A percentile compares a stretch with the other conserved stretches of the same genome.
phyloP scores from a whole-genome alignment of 2,797 vertebrate genomes.

The Cossypha caffra region DNA sequence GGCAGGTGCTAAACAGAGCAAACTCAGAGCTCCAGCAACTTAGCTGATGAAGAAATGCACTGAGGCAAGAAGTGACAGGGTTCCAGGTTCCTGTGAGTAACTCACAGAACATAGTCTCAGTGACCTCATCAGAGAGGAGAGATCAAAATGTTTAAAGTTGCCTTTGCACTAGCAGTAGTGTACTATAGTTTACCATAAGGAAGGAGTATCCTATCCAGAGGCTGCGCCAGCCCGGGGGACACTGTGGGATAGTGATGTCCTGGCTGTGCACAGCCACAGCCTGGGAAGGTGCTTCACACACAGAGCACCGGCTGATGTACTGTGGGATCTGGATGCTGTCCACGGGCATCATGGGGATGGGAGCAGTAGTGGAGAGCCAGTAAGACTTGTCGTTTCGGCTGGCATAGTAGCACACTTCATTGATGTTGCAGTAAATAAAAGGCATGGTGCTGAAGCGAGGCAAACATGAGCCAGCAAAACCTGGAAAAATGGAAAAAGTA shows the following conservation, averaged over 20 bases:
- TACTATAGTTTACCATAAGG: conserved; percentile 86
- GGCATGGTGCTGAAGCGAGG: conserved; percentile 96
- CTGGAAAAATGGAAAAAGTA: conserved; percentile 67
- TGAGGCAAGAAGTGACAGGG: not conserved
- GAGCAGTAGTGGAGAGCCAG: conserved; percentile 94
- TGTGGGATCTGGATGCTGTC: conserved; percentile 82
- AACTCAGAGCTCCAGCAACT: not conserved
- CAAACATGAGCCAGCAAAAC: conserved; percentile 93
- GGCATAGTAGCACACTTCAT: conserved; percentile 92
- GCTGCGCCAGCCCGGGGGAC: conserved; percentile 91
- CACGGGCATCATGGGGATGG: conserved; percentile 97
- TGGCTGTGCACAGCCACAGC: conserved; percentile 95
- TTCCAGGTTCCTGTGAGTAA: not conserved
- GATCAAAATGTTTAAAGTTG: not conserved
- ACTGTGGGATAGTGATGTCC: conserved; percentile 88
- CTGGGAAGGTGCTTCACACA: conserved; percentile 92
- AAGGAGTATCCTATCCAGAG: conserved; percentile 98
- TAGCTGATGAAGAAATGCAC: not conserved
- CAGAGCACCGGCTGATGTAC: conserved; percentile 94
- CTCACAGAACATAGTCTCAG: not conserved
- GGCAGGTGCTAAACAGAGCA: not conserved
- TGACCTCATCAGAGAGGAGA: not conserved
- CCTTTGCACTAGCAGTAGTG: not conserved
- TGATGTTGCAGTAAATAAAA: conserved; percentile 95
- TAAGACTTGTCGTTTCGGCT: conserved; percentile 96